A percentile compares a stretch with the other conserved stretches of the same genome.
phyloP scores from a whole-genome alignment of 2,797 vertebrate species.

The Cephalopachus bancanus region DNA sequence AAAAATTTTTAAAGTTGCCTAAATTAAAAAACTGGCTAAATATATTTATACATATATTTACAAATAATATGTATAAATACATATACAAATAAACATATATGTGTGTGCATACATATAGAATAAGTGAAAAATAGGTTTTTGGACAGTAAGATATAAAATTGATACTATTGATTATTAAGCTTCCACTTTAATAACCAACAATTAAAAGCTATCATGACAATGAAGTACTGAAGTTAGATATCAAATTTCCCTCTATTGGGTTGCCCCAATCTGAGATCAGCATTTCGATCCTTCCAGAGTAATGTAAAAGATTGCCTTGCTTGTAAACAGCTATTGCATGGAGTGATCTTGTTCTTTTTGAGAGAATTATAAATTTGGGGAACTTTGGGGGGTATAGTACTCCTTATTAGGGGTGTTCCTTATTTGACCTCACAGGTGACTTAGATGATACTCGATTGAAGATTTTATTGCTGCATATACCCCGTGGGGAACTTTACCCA shows the following conservation, averaged over 20 bases:
- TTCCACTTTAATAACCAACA: background rate
- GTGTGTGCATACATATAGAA: background rate
- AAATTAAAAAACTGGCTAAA: background rate
- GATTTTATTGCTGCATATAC: background rate
- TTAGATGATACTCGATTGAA: background rate
- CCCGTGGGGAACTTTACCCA: background rate
- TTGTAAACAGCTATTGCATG: background rate
- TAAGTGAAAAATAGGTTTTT: background rate
- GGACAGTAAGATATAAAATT: background rate
- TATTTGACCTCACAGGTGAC: background rate
- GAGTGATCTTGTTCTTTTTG: background rate
- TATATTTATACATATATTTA: background rate
- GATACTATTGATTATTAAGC: background rate
- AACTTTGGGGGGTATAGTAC: background rate
- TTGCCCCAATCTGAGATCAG: background rate
- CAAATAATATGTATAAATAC: background rate
- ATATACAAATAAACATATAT: background rate
- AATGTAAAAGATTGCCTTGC: too few relatives aligned
- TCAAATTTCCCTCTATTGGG: background rate
- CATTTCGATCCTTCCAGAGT: background rate
- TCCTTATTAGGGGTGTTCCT: background rate
- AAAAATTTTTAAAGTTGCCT: background rate
- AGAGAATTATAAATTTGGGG: conserved; percentile 17
- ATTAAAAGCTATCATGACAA: background rate
- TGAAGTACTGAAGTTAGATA: background rate